Base-by-base conservation (phyloP, 2,888 invertebrate genomes). In the Allygus modestus region DNA sequence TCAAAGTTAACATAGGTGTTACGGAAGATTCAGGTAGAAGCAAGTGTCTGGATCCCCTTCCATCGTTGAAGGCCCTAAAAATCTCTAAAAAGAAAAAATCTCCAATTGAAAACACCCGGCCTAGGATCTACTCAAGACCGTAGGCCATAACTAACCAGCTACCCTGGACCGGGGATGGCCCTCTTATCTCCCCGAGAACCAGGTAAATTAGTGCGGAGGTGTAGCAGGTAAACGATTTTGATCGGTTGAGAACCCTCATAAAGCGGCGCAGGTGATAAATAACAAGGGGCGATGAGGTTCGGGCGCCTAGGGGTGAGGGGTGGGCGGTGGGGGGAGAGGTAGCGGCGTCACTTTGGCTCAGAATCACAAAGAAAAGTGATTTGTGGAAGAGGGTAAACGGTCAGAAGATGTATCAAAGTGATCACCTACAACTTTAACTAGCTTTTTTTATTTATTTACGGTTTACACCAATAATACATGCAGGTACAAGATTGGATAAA, bases 221-320 rank as follows among this genome's bases (percentile, higher is more conserved):
- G 65, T 65, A 65, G 28, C 65, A 65, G 65, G 65, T 65, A 65
- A 65, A 31, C 65, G 26, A 65, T 65, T 28, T 58, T 31, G 65
- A 65, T 65, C 65, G 31, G 65, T 4, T 31, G 9, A n/a, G 12
- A 28, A 54, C 54, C 65, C 65, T 65, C 65, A 31, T 65, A 65
- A 65, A 28, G 11, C 0, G 31, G 31, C 31, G 0, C 15, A 15
- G 65, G 65, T 31, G 65, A 65, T 65, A 65, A 65, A 65, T 65
- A 65, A 28, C 65, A 31, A 28, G 20, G 65, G 65, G 65, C 28
- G 65, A 65, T 65, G 65, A 65, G 65, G 65, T 65, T 15, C 31
- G 20, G 12, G 26, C 26, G 15, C 65, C 28, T 0, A 15, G 26
- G 65, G 65, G 28, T 2, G 15, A 28, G 28, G 31, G 65, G 31